phyloP scores from a whole-genome alignment of 2,888 invertebrate genomes.

The Blera fallax region DNA sequence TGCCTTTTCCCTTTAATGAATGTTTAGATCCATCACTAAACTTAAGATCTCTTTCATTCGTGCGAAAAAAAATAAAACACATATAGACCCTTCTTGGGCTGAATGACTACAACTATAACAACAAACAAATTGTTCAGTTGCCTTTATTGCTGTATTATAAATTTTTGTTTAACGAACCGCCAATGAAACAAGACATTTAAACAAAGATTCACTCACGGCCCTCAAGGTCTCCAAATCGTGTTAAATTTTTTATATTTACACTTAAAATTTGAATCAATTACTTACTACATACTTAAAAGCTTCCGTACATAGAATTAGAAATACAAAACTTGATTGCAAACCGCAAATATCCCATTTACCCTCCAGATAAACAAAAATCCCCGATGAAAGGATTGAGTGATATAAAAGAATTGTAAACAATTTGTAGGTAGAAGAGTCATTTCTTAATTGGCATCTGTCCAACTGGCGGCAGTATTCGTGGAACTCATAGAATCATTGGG shows the following conservation, averaged over 20 bases:
- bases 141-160: too few species aligned
- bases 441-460: slow-evolving; percentile 9
- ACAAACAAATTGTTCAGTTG: too few species aligned
- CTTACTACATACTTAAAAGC: neutral
- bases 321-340: neutral
- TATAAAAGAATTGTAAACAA: neutral
- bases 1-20: too few species aligned
- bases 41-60: too few species aligned
- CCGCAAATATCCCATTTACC: neutral
- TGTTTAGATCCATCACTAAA: too few species aligned
- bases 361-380: neutral
- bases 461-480: neutral
- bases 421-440: neutral
- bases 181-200: neutral
- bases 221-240: neutral
- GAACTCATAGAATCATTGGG: neutral
- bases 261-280: slow-evolving; percentile 18
- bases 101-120: too few species aligned
- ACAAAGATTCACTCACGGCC: neutral
- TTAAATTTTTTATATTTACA: neutral
- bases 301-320: neutral
- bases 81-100: too few species aligned
- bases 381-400: neutral
- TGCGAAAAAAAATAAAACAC: too few species aligned
- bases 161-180: neutral